Evolutionary conservation across 2,113 vertebrate species (phyloP), one percentile per base, ranked within the genome.

Genomic region (Myiozetetes cayanensis): DNA sequence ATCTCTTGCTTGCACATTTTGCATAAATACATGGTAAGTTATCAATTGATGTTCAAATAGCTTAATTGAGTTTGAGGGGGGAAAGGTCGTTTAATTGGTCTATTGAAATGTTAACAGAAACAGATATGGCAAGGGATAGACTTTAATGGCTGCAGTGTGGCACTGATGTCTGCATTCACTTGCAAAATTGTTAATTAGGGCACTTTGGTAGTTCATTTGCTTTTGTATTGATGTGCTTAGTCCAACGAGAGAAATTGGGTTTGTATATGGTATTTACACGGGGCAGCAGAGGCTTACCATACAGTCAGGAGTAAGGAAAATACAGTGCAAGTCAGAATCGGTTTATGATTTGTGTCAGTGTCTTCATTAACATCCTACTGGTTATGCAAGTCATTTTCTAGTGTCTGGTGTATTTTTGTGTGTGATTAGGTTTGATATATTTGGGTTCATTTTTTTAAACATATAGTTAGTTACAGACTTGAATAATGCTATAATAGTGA

Each of bases 81-180:
- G 78, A 98, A 97, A 98, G 98, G 98, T 99, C 98, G 98, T 99
- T 99, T 99, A 99, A 99, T 98, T 97, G 97, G 97, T 96, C 97
- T 98, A 99, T 99, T 99, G 98, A 99, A 97, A 99, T 99, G 99
- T 98, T 99, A 99, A 99, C 98, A 97, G 98, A 97, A 98, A 98
- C 98, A 98, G 98, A 98, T 98, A 98, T 97, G 97, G 98, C 97
- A 96, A 87, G 98, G 98, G 98, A 98, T 98, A 98, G 98, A 98
- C 98, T 99, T 98, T 99, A 99, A 98, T 99, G 98, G 98, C 97
- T 97, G 96, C 98, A 97, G 98, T 97, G 98, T 98, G 98, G 97
- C 97, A 85, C 98, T 98, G 98, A 98, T 99, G 98, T 98, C 98
- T 97, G 98, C 98, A 99, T 99, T 99, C 98, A 99, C 97, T 98